Evolutionary conservation across 2,113 vertebrate genomes (phyloP).

Genomic region (Chionis minor): DNA sequence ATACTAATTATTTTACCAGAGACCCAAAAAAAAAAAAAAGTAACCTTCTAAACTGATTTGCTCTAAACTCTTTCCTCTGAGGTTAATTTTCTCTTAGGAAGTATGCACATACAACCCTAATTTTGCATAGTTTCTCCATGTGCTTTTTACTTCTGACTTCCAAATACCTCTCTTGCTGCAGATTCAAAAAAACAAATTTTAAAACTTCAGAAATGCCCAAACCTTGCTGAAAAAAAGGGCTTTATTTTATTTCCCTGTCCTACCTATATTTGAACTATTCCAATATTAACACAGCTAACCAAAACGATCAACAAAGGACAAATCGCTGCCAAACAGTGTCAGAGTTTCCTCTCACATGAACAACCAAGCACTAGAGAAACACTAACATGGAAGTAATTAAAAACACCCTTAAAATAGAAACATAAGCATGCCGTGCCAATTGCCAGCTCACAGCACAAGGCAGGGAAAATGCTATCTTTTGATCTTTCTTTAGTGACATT

Average conservation of each 20-base stretch:
- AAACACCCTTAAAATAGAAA: slow-evolving; percentile 33
- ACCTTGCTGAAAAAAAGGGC: not conserved
- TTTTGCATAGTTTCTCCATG: not conserved
- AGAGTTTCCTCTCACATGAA: not conserved
- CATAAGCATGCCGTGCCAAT: fast-evolving
- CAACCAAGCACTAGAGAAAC: not conserved
- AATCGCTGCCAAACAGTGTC: not conserved
- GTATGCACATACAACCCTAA: not conserved
- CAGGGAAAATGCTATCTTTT: not conserved
- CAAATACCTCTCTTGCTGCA: not conserved
- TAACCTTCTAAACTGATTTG: not conserved
- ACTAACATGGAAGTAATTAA: slow-evolving; percentile 48
- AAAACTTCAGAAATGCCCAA: not conserved
- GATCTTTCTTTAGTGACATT: not conserved
- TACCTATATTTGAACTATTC: not conserved
- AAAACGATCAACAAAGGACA: not conserved
- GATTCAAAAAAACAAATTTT: not conserved
- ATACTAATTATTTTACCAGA: not conserved
- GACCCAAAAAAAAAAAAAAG: not conserved
- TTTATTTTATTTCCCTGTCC: not conserved
- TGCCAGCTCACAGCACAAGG: not conserved
- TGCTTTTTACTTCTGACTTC: not conserved
- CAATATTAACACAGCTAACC: not conserved
- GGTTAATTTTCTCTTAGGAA: not conserved
- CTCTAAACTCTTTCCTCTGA: not conserved